Conservation (phyloP, 2,888 invertebrate genomes). For the Diogma glabrata region DNA sequence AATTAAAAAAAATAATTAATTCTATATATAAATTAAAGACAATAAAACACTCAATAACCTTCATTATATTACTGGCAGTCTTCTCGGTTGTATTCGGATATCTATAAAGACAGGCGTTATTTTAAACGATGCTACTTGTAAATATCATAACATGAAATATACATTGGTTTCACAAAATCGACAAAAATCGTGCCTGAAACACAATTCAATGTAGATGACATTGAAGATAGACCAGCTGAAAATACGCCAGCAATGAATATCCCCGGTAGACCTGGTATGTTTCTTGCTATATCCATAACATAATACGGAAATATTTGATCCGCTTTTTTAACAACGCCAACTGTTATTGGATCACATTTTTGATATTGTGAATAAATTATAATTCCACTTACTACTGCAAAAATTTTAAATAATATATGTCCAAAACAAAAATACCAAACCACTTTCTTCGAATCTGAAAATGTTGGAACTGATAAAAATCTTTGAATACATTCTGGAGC, state of each 20-base stretch:
- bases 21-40: too few species aligned
- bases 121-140: too few species aligned
- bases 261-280: slow-evolving; percentile 59
- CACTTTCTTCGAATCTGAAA: slow-evolving; percentile 39
- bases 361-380: slow-evolving; percentile 51
- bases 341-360: slow-evolving; percentile 50
- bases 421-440: slow-evolving; percentile 44
- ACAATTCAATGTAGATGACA: slow-evolving; percentile 50
- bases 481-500: slow-evolving; percentile 49
- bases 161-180: slow-evolving; percentile 42
- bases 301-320: slow-evolving; percentile 61
- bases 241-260: slow-evolving; percentile 64
- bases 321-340: slow-evolving; percentile 42
- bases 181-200: slow-evolving; percentile 53
- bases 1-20: too few species aligned
- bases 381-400: slow-evolving; percentile 47
- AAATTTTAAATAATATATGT: slow-evolving; percentile 42
- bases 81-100: slow-evolving; percentile 31
- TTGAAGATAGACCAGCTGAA: slow-evolving; percentile 57
- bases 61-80: slow-evolving; percentile 23
- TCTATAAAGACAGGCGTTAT: too few species aligned
- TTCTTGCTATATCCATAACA: slow-evolving; percentile 52
- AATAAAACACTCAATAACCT: slow-evolving; percentile 20
- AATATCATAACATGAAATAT: background rate
- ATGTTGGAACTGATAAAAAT: slow-evolving; percentile 46